These are phyloP conservation scores for Phyllotis vaccarum DNA, from an alignment of 2,797 vertebrate genomes.

Conservation along the genomic window DNA sequence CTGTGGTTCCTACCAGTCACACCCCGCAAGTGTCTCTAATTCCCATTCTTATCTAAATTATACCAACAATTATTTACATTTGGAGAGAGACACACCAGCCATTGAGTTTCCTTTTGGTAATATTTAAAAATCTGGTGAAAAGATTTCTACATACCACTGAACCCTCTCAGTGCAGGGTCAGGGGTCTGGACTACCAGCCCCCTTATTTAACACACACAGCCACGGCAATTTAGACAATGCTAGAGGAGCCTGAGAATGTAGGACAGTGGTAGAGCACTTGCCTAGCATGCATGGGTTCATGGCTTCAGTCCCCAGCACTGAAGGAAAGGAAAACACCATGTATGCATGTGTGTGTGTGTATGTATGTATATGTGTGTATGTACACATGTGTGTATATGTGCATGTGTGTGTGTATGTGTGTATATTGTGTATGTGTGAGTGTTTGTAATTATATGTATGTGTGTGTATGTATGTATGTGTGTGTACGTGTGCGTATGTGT, in stretches of 20 bases:
- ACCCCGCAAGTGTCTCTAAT: conserved; percentile 1
- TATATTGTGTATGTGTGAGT: not conserved
- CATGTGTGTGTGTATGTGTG: not conserved
- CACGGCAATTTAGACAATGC: not conserved
- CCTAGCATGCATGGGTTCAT: no score
- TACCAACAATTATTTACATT: not conserved
- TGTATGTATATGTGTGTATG: not conserved
- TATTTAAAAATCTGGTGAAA: not conserved
- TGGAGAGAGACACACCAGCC: not conserved
- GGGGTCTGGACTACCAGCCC: not conserved
- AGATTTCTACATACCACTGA: not conserved
- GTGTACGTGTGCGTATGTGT: not conserved
- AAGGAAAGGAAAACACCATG: no score
- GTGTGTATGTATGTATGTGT: no score
- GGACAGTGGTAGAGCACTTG: not conserved
- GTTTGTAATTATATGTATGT: not conserved
- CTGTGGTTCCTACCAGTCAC: not conserved
- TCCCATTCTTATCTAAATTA: not conserved
- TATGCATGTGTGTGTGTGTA: not conserved
- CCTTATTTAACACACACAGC: not conserved
- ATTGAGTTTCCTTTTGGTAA: conserved; percentile 37
- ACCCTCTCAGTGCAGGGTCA: not conserved
- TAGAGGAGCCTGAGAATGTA: not conserved
- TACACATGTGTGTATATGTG: no score
- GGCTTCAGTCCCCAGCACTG: not conserved